Evolutionary conservation across 1,140 invertebrate species (phyloP).

Genomic region (Cyclargus thomasi): DNA sequence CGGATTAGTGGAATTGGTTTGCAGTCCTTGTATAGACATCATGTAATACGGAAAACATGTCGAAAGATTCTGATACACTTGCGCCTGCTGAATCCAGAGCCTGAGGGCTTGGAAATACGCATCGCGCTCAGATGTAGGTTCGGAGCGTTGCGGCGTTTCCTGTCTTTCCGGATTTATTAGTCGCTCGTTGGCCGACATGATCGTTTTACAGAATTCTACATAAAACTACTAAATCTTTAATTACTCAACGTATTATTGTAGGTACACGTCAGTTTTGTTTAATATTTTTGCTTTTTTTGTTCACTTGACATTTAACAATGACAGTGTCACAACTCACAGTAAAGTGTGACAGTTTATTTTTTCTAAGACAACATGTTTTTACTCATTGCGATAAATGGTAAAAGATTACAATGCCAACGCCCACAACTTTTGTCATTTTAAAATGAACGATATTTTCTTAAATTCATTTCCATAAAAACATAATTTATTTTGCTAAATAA

Average conservation of each 20-base stretch:
- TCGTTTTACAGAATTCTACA: conserved; percentile 27
- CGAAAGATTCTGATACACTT: conserved; percentile 73
- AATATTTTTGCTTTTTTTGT: background rate
- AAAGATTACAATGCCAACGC: too few relatives aligned
- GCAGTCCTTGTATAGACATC: conserved; percentile 74
- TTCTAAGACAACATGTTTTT: too few relatives aligned
- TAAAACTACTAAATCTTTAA: conserved; percentile 27
- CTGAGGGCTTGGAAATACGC: conserved; percentile 74
- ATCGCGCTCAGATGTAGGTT: conserved; percentile 61
- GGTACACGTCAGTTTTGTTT: conserved; percentile 60
- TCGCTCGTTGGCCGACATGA: conserved; percentile 47
- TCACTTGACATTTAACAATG: too few relatives aligned
- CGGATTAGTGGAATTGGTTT: conserved; percentile 57
- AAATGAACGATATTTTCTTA: too few relatives aligned
- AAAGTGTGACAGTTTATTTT: too few relatives aligned
- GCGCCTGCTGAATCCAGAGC: conserved; percentile 76
- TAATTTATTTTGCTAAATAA: too few relatives aligned
- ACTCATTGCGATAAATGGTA: too few relatives aligned
- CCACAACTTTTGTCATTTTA: too few relatives aligned
- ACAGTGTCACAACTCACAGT: too few relatives aligned
- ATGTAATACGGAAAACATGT: conserved; percentile 77
- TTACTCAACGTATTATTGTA: background rate
- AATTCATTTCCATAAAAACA: too few relatives aligned
- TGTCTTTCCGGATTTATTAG: conserved; percentile 28
- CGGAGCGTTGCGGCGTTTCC: conserved; percentile 29